These are phyloP conservation scores for Amorpha juglandis DNA, from an alignment of 2,888 invertebrate genomes.

Conservation along the genomic window DNA sequence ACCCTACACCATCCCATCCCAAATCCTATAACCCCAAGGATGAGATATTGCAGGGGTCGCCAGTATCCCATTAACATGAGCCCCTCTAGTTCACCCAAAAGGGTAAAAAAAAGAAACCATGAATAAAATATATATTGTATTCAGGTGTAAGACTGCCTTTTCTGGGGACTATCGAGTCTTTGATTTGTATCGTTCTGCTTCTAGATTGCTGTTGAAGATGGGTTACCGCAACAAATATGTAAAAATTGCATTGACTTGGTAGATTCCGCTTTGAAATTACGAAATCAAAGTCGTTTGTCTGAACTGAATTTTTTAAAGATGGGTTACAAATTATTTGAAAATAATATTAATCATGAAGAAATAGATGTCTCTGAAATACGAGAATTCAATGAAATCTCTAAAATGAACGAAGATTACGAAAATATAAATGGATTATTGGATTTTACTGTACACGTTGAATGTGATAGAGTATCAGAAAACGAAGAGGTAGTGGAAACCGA, in stretches of 20 bases:
- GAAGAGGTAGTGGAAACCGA: neutral
- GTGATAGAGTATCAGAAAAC: slow-evolving; percentile 9
- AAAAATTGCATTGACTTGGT: neutral
- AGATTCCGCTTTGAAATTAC: neutral
- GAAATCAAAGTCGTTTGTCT: neutral
- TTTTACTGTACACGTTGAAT: neutral
- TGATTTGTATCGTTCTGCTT: neutral
- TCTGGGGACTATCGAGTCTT: no score
- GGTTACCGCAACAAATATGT: slow-evolving; percentile 12
- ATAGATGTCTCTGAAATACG: slow-evolving; percentile 7
- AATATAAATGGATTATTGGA: neutral
- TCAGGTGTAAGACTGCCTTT: no score
- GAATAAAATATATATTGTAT: no score
- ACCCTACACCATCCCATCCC: no score
- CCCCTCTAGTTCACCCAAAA: no score
- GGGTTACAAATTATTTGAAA: neutral
- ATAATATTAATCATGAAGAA: slow-evolving; percentile 1
- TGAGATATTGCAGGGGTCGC: no score
- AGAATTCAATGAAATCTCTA: neutral
- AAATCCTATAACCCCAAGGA: no score
- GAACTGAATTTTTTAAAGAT: neutral
- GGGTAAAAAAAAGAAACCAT: no score
- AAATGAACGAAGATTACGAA: neutral
- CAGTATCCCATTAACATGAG: no score
- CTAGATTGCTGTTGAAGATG: neutral